Evolutionary conservation across 2,888 invertebrate species (phyloP), one percentile per base, ranked within the genome.

Genomic region (Agrotis clavis): DNA sequence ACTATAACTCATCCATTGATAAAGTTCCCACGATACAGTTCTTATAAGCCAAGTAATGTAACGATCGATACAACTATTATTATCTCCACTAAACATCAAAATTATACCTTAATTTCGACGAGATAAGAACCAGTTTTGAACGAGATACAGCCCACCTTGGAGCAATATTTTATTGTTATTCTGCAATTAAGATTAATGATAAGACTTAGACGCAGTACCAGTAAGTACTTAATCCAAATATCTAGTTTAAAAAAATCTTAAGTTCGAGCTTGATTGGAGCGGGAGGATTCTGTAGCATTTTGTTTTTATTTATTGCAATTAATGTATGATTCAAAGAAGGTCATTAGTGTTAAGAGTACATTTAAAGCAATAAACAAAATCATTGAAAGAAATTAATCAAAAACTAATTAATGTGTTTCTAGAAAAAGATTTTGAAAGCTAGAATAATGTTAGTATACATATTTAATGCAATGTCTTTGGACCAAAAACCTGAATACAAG

Each of bases 171-270:
- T 96, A 96, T 95, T 95, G 94, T 95, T 94, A 95, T 95, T 95
- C 95, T 87, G 92, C 96, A 95, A 96, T 96, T 96, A 96, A 96
- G 96, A 96, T 96, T 95, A 94, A 96, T 96, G 96, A 96, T 96
- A 96, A 96, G 92, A 92, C 92, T 94, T 92, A 92, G 93, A 93
- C 91, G 92, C 89, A 94, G 91, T 95, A 95, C 92, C 89, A 94
- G 91, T 95, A 95, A 95, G 95, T 95, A 94, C 95, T 96, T 95
- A 96, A 95, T 96, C 92, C 94, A 94, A 95, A 94, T 93, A 95
- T 94, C 94, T 93, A 92, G 94, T 95, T 94, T 93, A 92, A 94
- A 85, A 85, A 86, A 79, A 67, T 75, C 41, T 70, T 77, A 69
- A 74, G 83, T 63, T 71, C 48, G 76, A 92, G 91, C 91, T 80